These are phyloP conservation scores for Oryzias melastigma DNA, from an alignment of 2,113 vertebrate species.

Conservation along the genomic window DNA sequence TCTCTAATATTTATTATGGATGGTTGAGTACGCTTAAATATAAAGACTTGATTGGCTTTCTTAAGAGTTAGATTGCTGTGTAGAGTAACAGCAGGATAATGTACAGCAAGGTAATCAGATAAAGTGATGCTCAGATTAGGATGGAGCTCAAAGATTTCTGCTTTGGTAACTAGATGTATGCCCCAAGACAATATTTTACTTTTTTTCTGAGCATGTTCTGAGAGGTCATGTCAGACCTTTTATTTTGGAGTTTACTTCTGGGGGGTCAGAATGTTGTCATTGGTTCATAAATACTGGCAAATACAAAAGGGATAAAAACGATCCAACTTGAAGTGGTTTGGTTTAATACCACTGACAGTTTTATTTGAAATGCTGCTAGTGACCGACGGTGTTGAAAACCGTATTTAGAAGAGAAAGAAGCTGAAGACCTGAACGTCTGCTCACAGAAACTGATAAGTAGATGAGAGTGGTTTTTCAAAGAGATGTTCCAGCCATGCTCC, in stretches of 20 bases:
- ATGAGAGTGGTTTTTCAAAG: too few species aligned
- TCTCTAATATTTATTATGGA: too few species aligned
- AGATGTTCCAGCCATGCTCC: too few species aligned
- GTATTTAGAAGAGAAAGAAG: too few species aligned
- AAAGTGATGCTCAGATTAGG: not conserved
- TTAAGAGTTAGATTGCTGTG: not conserved
- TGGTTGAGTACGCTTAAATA: too few species aligned
- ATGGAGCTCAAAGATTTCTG: too few species aligned
- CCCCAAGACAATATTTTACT: not conserved
- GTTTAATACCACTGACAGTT: conserved; percentile 27
- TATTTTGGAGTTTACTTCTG: too few species aligned
- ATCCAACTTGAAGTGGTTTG: conserved; percentile 12
- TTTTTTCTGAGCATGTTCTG: too few species aligned
- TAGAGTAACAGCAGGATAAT: not conserved
- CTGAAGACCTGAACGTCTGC: too few species aligned
- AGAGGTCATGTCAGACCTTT: too few species aligned
- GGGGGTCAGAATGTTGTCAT: not conserved
- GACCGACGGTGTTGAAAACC: conserved; percentile 38
- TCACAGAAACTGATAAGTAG: too few species aligned
- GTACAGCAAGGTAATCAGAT: not conserved
- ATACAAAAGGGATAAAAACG: not conserved
- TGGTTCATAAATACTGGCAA: not conserved
- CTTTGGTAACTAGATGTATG: not conserved
- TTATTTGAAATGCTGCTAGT: conserved; percentile 29
- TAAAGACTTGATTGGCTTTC: too few species aligned